Conservation (phyloP, 2,113 vertebrate genomes). For the Rhinolophus ferrumequinum region DNA sequence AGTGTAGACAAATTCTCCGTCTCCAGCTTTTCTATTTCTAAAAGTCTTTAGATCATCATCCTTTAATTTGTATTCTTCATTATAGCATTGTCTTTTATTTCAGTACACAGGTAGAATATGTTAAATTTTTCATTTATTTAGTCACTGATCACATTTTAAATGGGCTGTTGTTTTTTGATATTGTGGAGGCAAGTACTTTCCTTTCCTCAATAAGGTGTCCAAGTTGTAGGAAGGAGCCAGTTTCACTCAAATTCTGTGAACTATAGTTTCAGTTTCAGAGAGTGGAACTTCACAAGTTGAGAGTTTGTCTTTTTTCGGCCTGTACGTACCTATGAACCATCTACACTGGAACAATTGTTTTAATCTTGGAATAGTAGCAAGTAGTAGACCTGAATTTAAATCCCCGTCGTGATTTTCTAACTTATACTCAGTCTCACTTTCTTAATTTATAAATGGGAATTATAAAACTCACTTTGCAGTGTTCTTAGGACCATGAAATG, state of each 20-base stretch:
- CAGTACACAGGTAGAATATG: background rate
- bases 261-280: background rate
- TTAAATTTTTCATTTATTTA: background rate
- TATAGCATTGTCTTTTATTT: background rate
- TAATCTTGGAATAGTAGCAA: slow-evolving; percentile 35
- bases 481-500: background rate
- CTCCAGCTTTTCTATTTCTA: background rate
- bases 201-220: background rate
- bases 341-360: background rate
- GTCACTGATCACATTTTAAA: background rate
- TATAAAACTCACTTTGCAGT: background rate
- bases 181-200: background rate
- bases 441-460: slow-evolving; percentile 15
- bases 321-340: background rate
- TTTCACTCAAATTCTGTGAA: background rate
- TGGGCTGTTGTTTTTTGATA: background rate
- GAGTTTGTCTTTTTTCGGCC: background rate
- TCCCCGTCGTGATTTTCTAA: background rate
- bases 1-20: background rate
- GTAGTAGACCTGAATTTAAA: background rate
- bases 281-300: background rate
- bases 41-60: background rate
- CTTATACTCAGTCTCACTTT: background rate
- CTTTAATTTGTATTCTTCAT: background rate
- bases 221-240: background rate